Evolutionary conservation across 2,888 invertebrate species (phyloP).

Genomic region (Sepioteuthis lessoniana): DNA sequence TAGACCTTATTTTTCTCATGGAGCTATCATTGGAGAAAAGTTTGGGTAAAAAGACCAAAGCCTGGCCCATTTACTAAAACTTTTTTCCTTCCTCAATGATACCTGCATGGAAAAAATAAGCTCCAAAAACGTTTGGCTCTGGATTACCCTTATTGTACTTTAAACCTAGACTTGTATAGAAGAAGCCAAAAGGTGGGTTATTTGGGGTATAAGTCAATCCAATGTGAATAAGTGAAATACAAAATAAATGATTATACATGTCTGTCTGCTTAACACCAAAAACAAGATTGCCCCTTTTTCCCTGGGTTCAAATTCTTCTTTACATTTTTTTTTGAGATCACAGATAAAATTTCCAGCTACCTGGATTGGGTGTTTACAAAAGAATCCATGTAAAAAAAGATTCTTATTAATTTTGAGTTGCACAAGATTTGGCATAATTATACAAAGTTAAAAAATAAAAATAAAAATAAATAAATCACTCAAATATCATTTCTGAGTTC

Average conservation of each 20-base stretch:
- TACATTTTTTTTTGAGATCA: background rate
- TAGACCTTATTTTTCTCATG: too few relatives aligned
- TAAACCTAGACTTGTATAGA: too few relatives aligned
- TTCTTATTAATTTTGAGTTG: background rate
- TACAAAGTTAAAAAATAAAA: background rate
- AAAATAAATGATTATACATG: background rate
- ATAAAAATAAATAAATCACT: background rate
- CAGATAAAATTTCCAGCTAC: conserved; percentile 8
- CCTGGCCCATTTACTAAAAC: too few relatives aligned
- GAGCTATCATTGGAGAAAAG: too few relatives aligned
- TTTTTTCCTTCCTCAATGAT: too few relatives aligned
- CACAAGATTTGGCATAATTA: background rate
- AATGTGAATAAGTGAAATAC: background rate
- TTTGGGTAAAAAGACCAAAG: too few relatives aligned
- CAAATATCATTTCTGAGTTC: background rate
- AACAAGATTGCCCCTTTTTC: background rate
- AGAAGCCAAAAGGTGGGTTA: too few relatives aligned
- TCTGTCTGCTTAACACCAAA: conserved; percentile 3
- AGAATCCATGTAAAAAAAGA: background rate
- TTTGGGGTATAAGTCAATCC: too few relatives aligned
- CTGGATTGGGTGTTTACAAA: background rate
- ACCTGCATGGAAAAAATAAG: too few relatives aligned
- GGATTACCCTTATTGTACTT: too few relatives aligned
- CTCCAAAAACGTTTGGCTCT: too few relatives aligned
- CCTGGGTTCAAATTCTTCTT: background rate